Base-by-base conservation (phyloP, 2,888 invertebrate genomes). In the Zygogramma bicolorata region DNA sequence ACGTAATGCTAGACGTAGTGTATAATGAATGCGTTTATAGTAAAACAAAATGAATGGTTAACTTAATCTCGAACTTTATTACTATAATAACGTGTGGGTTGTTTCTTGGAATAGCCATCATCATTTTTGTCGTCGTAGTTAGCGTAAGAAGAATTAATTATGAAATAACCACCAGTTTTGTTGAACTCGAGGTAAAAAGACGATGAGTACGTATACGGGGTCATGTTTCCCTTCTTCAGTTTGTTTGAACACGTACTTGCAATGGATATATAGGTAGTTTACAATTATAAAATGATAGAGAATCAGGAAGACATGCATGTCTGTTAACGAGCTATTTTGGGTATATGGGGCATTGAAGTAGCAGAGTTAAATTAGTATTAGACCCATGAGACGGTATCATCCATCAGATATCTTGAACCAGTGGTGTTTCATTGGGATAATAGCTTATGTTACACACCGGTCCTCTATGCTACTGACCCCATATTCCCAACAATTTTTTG, bases 11-110 rank as follows among this genome's bases (percentile, higher is more conserved):
- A 53, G 53, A 53, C 53, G 53, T 53, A 25, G 53, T 53, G 27
- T 53, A 53, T 53, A 53, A 53, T 53, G 53, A 53, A 53, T 53
- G 53, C 53, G 53, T 53, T 53, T 53, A 53, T 53, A 53, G 53
- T 53, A 53, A 53, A 53, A 27, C 53, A 53, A 53, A 53, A 53
- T 53, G 53, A 53, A 53, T 53, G 53, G 53, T 27, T 53, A 53
- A 53, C 53, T 53, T 53, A 53, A 53, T 53, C 25, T 53, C 53
- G 13, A 27, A 53, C 53, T 53, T 53, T 53, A 53, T 53, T 27
- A 53, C 53, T 53, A 53, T 53, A 53, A 53, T 53, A 53, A 53
- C 53, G 53, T 53, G 53, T 53, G 53, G 53, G 53, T 53, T 53
- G 53, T 53, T 53, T 22, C 53, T 53, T 25, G 53, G 25, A 53